Evolutionary conservation across 1,140 invertebrate species (phyloP).

Genomic region (Papilio xuthus): DNA sequence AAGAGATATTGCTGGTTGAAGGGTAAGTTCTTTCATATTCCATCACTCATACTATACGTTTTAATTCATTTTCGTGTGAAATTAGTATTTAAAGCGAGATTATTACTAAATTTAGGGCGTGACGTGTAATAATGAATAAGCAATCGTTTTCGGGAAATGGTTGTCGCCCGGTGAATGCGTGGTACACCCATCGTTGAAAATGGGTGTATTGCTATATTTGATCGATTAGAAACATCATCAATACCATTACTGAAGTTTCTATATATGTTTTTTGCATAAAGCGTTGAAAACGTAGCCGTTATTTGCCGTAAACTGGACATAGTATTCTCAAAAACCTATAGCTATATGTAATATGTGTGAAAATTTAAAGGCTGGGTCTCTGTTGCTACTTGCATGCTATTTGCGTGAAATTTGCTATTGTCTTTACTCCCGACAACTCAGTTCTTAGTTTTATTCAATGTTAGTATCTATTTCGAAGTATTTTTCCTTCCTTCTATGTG

Average conservation of each 20-base stretch:
- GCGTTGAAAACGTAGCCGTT: neutral
- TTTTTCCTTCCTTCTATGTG: neutral
- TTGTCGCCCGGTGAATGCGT: conserved; percentile 36
- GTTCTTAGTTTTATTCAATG: neutral
- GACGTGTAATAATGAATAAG: conserved; percentile 32
- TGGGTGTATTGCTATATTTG: conserved; percentile 12
- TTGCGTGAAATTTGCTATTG: conserved; percentile 25
- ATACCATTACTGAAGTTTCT: neutral
- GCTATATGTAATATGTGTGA: conserved; percentile 18
- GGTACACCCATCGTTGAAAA: conserved; percentile 29
- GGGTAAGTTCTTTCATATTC: conserved; percentile 74
- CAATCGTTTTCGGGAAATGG: conserved; percentile 35
- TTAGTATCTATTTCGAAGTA: neutral
- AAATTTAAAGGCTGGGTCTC: conserved; percentile 23
- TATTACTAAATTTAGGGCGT: neutral
- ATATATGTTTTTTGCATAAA: neutral
- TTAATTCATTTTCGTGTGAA: conserved; percentile 34
- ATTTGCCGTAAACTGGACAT: conserved; percentile 1
- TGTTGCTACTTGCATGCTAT: conserved; percentile 17
- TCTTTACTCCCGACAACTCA: neutral
- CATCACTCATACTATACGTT: conserved; percentile 47
- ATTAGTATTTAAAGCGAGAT: neutral
- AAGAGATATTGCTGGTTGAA: conserved; percentile 77
- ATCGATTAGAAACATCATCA: conserved; percentile 14
- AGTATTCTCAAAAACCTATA: conserved; percentile 2